These are phyloP conservation scores for Nomada flava DNA, from an alignment of 2,888 invertebrate genomes.

Conservation along the genomic window DNA sequence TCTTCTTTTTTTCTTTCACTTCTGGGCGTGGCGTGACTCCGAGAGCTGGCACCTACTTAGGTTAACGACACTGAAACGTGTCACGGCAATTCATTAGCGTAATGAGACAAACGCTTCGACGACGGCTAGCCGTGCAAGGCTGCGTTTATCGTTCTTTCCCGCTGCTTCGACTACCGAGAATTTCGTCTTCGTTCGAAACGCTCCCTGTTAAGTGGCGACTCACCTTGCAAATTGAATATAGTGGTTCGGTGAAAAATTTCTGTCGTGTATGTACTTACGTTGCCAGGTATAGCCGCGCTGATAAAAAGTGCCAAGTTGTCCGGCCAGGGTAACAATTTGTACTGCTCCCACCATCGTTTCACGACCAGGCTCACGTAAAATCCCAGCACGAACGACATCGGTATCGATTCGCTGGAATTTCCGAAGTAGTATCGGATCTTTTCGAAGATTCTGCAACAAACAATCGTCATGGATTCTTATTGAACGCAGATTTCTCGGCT, in stretches of 20 bases:
- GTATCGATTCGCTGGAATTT: constrained; percentile 95
- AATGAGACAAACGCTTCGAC: constrained; percentile 72
- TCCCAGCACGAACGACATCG: constrained; percentile 97
- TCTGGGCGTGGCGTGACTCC: constrained; percentile 65
- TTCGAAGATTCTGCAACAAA: constrained; percentile 92
- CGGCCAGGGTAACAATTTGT: constrained; percentile 96
- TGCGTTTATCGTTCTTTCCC: constrained; percentile 59
- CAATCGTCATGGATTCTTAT: constrained; percentile 16
- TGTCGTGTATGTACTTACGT: constrained; percentile 87
- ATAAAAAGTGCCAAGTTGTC: constrained; percentile 96
- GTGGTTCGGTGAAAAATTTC: not conserved
- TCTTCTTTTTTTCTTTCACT: constrained; percentile 13
- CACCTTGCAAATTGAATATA: no score
- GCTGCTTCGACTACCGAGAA: constrained; percentile 20
- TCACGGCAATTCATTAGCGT: constrained; percentile 81
- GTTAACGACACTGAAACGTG: constrained; percentile 81
- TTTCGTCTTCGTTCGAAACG: not conserved
- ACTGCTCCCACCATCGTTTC: constrained; percentile 98
- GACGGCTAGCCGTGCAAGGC: constrained; percentile 60
- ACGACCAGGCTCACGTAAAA: constrained; percentile 97
- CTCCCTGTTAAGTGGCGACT: not conserved
- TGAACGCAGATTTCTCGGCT: not conserved
- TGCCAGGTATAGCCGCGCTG: constrained; percentile 95
- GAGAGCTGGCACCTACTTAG: constrained; percentile 70
- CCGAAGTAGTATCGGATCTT: constrained; percentile 94